phyloP scores from a whole-genome alignment of 2,797 vertebrate genomes.

The Micromesistius poutassou region DNA sequence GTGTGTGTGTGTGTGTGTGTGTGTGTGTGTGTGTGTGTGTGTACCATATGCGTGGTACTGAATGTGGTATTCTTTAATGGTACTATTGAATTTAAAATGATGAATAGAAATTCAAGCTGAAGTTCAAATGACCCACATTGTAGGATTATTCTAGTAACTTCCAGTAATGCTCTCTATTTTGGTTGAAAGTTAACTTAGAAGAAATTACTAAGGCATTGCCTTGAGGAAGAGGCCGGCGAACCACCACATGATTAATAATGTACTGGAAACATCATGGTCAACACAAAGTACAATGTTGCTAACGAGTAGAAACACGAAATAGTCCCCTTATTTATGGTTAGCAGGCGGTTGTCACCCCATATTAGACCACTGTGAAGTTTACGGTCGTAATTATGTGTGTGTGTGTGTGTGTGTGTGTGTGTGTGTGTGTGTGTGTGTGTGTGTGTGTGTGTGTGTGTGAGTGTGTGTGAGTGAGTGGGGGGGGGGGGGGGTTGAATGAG shows the following conservation, averaged over 20 bases:
- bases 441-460: too few relatives aligned
- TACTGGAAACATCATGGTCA: neutral
- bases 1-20: constrained; percentile 8
- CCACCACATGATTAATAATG: neutral
- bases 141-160: too few relatives aligned
- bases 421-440: neutral
- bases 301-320: constrained; percentile 23
- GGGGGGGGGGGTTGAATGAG: neutral
- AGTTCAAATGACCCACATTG: too few relatives aligned
- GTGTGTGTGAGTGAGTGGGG: too few relatives aligned
- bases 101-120: too few relatives aligned
- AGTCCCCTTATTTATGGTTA: constrained; percentile 12
- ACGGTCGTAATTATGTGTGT: too few relatives aligned
- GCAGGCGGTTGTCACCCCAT: constrained; percentile 34
- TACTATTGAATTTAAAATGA: too few relatives aligned
- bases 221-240: neutral
- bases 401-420: constrained; percentile 8
- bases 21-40: neutral
- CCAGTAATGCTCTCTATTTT: neutral
- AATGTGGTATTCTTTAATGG: too few relatives aligned
- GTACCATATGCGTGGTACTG: too few relatives aligned
- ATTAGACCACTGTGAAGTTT: constrained; percentile 34
- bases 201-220: too few relatives aligned
- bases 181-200: neutral
- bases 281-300: constrained; percentile 20